A percentile compares a stretch with the other conserved stretches of the same genome.
These are phyloP conservation scores for Andrena bicolor DNA, from an alignment of 2,888 invertebrate genomes.

Conservation along the genomic window DNA sequence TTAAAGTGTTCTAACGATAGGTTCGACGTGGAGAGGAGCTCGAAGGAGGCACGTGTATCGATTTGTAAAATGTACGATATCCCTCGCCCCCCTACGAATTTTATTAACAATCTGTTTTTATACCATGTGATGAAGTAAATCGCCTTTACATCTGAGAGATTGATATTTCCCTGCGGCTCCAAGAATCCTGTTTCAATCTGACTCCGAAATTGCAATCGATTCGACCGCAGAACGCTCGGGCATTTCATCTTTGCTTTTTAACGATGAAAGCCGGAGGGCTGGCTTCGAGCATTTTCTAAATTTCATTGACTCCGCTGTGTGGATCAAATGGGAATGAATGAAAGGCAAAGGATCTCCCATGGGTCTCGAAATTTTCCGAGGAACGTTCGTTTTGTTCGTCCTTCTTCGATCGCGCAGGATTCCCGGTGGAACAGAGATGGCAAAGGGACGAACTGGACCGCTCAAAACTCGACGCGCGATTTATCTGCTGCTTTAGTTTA, in stretches of 20 bases:
- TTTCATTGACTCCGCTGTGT: not conserved
- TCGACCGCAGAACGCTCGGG: not conserved
- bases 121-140: slow-evolving; percentile 59
- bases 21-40: not conserved
- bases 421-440: slow-evolving; percentile 47
- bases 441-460: slow-evolving; percentile 27
- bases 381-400: not conserved
- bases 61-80: slow-evolving; percentile 13
- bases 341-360: not conserved
- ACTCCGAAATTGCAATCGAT: not conserved
- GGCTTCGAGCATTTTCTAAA: not conserved
- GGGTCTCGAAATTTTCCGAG: not conserved
- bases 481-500: slow-evolving; percentile 35
- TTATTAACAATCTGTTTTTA: slow-evolving; percentile 55
- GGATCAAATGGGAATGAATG: no score
- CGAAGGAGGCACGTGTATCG: not conserved
- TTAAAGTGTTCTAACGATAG: not conserved
- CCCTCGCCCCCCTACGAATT: slow-evolving; percentile 26
- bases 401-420: slow-evolving; percentile 41
- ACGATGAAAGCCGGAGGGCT: not conserved
- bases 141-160: slow-evolving; percentile 27
- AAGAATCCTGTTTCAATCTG: slow-evolving; percentile 3
- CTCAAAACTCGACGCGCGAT: slow-evolving; percentile 45
- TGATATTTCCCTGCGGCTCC: slow-evolving; percentile 36
- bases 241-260: not conserved